Conservation (phyloP, 2,113 vertebrate species). For the Nothocercus julius region DNA sequence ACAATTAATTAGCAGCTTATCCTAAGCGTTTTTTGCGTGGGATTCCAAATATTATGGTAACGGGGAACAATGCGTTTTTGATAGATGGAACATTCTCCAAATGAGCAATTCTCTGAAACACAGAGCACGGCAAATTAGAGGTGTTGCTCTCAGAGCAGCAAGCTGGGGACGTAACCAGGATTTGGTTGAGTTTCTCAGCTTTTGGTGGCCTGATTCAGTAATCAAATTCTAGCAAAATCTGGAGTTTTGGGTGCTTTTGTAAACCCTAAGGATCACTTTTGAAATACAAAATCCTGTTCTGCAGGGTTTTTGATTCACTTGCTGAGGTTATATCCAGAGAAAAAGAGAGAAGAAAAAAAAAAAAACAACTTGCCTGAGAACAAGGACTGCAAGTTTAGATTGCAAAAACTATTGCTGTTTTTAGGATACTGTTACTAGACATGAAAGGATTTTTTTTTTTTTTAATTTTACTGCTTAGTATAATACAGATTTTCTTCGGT, state of each 20-base stretch:
- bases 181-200: neutral
- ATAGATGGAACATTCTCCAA: neutral
- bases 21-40: neutral
- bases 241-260: neutral
- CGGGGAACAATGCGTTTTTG: neutral
- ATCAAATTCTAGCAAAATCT: neutral
- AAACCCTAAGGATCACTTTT: neutral
- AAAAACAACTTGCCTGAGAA: neutral
- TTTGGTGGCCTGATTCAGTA: rapidly evolving
- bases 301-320: neutral
- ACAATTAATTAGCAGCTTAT: conserved; percentile 8
- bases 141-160: neutral
- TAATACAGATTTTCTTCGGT: neutral
- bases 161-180: neutral
- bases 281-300: neutral
- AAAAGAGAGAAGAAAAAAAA: neutral
- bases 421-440: neutral
- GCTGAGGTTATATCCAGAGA: rapidly evolving
- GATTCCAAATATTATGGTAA: neutral
- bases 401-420: neutral
- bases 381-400: neutral
- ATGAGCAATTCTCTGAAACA: neutral
- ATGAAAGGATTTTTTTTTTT: neutral
- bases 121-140: neutral
- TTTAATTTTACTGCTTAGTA: conserved; percentile 3